Conservation (phyloP, 1,140 invertebrate genomes). For the Caenorhabditis brenneri region DNA sequence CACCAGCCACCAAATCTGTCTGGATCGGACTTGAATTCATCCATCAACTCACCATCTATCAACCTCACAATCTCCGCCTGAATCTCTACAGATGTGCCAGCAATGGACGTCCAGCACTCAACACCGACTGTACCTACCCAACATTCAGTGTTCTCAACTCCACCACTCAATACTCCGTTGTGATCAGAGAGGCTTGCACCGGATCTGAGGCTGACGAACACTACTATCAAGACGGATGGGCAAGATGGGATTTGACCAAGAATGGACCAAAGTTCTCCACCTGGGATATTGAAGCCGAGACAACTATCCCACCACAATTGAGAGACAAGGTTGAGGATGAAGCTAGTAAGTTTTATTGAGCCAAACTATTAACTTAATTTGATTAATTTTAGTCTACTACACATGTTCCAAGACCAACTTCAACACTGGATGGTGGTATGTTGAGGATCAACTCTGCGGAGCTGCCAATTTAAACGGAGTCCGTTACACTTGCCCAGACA, state of each 20-base stretch:
- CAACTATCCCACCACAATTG: conserved; percentile 19
- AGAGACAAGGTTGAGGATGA: not conserved
- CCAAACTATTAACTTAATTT: not conserved
- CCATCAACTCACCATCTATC: conserved; percentile 21
- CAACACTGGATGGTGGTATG: conserved; percentile 59
- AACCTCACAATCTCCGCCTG: conserved; percentile 44
- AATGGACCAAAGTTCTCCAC: conserved; percentile 50
- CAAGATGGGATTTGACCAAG: conserved; percentile 51
- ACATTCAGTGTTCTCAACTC: conserved; percentile 42
- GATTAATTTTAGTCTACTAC: conserved; percentile 39
- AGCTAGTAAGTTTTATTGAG: not conserved
- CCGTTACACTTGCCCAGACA: conserved; percentile 48
- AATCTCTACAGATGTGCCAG: conserved; percentile 48
- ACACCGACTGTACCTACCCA: conserved; percentile 55
- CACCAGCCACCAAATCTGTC: not conserved
- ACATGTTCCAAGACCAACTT: conserved; percentile 49
- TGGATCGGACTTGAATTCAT: conserved; percentile 56
- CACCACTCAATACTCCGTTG: conserved; percentile 47
- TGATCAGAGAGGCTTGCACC: conserved; percentile 46
- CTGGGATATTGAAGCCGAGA: conserved; percentile 44
- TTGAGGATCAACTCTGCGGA: conserved; percentile 50
- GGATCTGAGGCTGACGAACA: conserved; percentile 43
- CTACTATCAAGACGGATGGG: conserved; percentile 57
- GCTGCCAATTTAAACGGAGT: conserved; percentile 57
- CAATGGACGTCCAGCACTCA: conserved; percentile 40